These are phyloP conservation scores for Girardinichthys multiradiatus DNA, from an alignment of 2,113 vertebrate species.

Conservation along the genomic window DNA sequence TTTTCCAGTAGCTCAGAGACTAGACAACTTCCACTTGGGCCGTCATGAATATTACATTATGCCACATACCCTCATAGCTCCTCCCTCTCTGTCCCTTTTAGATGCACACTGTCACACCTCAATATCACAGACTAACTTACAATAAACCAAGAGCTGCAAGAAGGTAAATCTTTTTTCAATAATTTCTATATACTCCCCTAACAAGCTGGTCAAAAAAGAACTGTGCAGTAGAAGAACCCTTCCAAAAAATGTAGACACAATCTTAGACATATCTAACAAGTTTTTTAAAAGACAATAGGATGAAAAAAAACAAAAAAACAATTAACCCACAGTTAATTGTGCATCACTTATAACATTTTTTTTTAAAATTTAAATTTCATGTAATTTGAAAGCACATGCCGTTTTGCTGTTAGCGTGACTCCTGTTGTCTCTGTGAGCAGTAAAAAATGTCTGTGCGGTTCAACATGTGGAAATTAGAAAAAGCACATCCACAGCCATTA, in stretches of 20 bases:
- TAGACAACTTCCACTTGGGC: constrained; percentile 73
- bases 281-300: too few species aligned
- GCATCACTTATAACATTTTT: background rate
- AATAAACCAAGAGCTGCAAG: constrained; percentile 44
- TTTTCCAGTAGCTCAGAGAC: constrained; percentile 66
- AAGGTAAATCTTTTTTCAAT: background rate
- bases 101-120: constrained; percentile 14
- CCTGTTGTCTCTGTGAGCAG: background rate
- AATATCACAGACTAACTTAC: constrained; percentile 6
- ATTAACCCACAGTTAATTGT: background rate
- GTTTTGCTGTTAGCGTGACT: background rate
- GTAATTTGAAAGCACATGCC: background rate
- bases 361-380: background rate
- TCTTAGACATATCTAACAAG: too few species aligned
- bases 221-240: background rate
- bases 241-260: background rate
- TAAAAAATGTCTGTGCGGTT: background rate
- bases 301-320: background rate
- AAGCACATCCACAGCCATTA: constrained; percentile 25
- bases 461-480: constrained; percentile 12
- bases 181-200: background rate
- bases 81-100: constrained; percentile 24
- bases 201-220: background rate
- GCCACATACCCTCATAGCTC: constrained; percentile 57
- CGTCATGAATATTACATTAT: constrained; percentile 81